Evolutionary conservation across 1,140 invertebrate genomes (phyloP).

Genomic region (Caenorhabditis briggsae): DNA sequence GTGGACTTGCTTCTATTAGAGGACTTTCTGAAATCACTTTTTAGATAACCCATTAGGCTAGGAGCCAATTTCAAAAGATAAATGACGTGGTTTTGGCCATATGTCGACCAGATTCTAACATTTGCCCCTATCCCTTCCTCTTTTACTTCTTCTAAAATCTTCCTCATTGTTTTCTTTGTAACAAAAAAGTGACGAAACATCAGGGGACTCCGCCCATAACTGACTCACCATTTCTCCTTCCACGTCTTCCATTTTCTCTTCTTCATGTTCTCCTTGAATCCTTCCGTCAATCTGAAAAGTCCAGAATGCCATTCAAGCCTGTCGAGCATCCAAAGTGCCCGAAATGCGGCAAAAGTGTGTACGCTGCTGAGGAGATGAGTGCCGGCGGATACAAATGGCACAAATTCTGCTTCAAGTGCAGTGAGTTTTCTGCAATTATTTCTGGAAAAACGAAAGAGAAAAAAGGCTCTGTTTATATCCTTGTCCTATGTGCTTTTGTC

Average conservation of each 20-base stretch:
- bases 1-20: no score
- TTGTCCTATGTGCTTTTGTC: neutral
- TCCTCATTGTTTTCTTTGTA: neutral
- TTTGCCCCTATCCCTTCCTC: neutral
- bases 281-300: neutral
- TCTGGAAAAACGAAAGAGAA: constrained; percentile 2
- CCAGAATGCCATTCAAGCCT: constrained; percentile 88
- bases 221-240: no score
- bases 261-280: neutral
- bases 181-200: constrained; percentile 3
- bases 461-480: constrained; percentile 34
- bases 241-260: neutral
- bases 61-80: neutral
- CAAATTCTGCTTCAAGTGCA: constrained; percentile 99
- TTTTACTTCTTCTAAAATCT: neutral
- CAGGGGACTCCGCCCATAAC: neutral
- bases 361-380: constrained; percentile 96
- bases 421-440: constrained; percentile 82
- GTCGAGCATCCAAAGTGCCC: constrained; percentile 96
- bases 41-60: no score
- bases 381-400: constrained; percentile 98
- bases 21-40: no score
- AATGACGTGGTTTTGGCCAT: neutral
- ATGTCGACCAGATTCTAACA: neutral
- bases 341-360: constrained; percentile 97